Conservation (phyloP, 2,888 invertebrate genomes). For the Conus canariensis region DNA sequence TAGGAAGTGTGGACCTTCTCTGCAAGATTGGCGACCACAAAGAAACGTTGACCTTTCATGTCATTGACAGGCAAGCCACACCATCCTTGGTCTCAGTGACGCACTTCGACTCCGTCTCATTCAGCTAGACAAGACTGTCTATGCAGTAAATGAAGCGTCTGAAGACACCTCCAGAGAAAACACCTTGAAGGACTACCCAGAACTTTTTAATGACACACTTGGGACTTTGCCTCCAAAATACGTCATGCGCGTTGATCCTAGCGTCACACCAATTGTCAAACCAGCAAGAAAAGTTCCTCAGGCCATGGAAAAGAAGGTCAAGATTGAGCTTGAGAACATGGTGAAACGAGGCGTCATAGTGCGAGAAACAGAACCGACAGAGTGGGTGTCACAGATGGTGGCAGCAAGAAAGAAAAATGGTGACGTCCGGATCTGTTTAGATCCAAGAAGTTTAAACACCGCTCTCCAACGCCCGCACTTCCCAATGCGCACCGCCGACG, state of each 20-base stretch:
- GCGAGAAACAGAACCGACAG: too few relatives aligned
- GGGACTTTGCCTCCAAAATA: too few relatives aligned
- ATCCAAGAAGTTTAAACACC: slow-evolving; percentile 45
- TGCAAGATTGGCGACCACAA: not conserved
- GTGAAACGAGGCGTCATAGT: too few relatives aligned
- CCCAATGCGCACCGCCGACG: slow-evolving; percentile 36
- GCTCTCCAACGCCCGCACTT: slow-evolving; percentile 46
- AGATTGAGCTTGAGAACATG: too few relatives aligned
- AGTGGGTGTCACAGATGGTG: slow-evolving; percentile 39
- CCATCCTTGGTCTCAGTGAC: not conserved
- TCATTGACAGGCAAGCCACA: slow-evolving; percentile 12
- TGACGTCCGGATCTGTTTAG: not conserved
- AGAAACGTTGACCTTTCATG: not conserved
- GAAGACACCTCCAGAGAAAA: not conserved
- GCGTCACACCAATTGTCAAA: too few relatives aligned
- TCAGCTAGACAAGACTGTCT: slow-evolving; percentile 33
- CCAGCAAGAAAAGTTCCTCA: too few relatives aligned
- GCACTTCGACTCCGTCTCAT: slow-evolving; percentile 26
- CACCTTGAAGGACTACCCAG: not conserved
- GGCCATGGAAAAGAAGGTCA: too few relatives aligned
- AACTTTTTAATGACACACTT: too few relatives aligned
- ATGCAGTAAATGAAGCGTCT: not conserved
- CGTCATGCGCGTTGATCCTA: too few relatives aligned
- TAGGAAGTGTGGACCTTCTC: not conserved
- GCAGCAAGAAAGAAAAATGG: slow-evolving; percentile 36